Percentiles rank a stretch among this genome's conserved stretches.
phyloP scores from a whole-genome alignment of 2,797 vertebrate species.

The Sebastes hubbsi region DNA sequence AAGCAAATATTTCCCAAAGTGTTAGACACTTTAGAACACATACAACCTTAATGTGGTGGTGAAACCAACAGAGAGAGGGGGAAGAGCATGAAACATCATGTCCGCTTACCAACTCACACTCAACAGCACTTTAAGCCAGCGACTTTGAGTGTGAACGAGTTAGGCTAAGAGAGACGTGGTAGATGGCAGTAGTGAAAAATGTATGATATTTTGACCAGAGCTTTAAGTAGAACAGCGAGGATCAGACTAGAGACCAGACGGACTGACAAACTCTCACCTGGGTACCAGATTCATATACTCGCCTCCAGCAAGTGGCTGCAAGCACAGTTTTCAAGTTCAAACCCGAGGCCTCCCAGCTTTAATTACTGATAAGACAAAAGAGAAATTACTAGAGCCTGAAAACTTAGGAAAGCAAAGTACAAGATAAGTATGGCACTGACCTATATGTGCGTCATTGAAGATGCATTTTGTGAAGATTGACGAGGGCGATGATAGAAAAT shows the following conservation, averaged over 20 bases:
- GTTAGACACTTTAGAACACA: not conserved
- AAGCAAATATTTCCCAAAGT: not conserved
- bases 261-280: constrained; percentile 16
- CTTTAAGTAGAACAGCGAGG: not conserved
- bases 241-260: not conserved
- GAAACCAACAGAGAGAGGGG: not conserved
- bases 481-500: not conserved
- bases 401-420: not conserved
- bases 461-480: constrained; percentile 18
- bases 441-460: not conserved
- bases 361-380: constrained; percentile 30
- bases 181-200: constrained; percentile 32
- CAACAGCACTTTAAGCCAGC: not conserved
- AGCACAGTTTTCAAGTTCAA: constrained; percentile 1
- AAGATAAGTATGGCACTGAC: not conserved
- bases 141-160: not conserved
- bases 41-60: not conserved
- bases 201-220: constrained; percentile 23
- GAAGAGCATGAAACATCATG: not conserved
- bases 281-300: not conserved
- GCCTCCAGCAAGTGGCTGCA: not conserved
- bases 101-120: not conserved
- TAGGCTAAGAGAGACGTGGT: not conserved
- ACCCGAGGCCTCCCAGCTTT: not conserved
- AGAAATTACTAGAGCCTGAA: not conserved